A percentile compares a stretch with the other conserved stretches of the same genome.
Conservation (phyloP, 2,888 invertebrate genomes). For the Autographa gamma region DNA sequence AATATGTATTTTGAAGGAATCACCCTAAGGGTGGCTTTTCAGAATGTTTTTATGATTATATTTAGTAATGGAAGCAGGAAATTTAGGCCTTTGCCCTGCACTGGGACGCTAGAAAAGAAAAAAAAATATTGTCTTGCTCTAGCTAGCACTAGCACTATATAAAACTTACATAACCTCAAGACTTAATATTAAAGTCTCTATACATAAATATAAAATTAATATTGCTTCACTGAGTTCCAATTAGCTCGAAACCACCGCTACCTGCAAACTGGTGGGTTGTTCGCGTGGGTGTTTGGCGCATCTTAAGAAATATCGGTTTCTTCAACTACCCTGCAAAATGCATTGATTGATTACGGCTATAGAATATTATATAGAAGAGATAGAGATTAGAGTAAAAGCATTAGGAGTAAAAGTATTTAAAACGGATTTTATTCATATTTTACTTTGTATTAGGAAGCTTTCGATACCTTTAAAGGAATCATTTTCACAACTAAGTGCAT, state of each 20-base stretch:
- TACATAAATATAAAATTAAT: background rate
- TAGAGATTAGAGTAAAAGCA: no score
- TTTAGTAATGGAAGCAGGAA: no score
- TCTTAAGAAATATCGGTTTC: background rate
- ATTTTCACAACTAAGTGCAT: background rate
- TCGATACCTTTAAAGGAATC: background rate
- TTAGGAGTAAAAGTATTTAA: background rate
- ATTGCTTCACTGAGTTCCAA: constrained; percentile 4
- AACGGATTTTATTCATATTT: background rate
- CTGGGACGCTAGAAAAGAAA: no score
- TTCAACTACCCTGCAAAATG: background rate
- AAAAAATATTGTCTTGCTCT: no score
- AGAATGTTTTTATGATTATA: no score
- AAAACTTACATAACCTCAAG: background rate
- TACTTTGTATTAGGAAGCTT: background rate
- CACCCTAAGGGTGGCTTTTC: no score
- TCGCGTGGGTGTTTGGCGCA: background rate
- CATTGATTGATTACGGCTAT: background rate
- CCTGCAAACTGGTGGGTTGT: constrained; percentile 2
- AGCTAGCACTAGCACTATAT: no score
- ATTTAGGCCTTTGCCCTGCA: no score
- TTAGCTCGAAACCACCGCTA: background rate
- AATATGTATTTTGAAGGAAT: no score
- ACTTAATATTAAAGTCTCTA: background rate
- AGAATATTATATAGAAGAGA: no score